Conservation (phyloP, 1,140 invertebrate species). For the Zaprionus lachaisei region DNA sequence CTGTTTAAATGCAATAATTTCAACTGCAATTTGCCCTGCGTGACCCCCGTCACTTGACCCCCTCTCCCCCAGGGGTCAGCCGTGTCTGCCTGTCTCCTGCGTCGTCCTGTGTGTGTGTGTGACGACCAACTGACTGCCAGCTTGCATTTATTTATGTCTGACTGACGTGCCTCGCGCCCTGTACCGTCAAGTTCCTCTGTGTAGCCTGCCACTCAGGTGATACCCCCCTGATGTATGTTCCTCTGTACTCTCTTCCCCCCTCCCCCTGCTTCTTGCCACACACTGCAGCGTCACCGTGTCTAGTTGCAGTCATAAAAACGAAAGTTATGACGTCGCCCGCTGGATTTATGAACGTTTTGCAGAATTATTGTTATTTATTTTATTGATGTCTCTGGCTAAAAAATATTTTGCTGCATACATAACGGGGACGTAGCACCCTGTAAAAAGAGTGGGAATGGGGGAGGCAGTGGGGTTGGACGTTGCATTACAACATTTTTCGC, state of each 20-base stretch:
- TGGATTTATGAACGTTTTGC: conserved; percentile 77
- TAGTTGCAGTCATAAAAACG: conserved; percentile 79
- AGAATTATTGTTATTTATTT: conserved; percentile 83
- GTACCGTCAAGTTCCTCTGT: neutral
- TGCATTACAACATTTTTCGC: conserved; percentile 57
- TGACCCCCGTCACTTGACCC: conserved; percentile 37
- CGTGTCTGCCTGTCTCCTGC: conserved; percentile 5
- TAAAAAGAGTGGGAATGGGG: neutral
- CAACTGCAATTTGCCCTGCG: conserved; percentile 73
- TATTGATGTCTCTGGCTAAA: conserved; percentile 77
- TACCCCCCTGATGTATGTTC: neutral
- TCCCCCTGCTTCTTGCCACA: neutral
- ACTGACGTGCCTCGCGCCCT: conserved; percentile 63
- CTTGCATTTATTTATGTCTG: conserved; percentile 82
- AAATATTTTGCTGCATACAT: conserved; percentile 79
- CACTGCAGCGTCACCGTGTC: conserved; percentile 61
- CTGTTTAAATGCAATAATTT: conserved; percentile 83
- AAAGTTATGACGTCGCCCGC: conserved; percentile 76
- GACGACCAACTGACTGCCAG: conserved; percentile 81
- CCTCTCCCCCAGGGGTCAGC: conserved; percentile 23
- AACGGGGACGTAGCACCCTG: conserved; percentile 37
- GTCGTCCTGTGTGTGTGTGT: conserved; percentile 52
- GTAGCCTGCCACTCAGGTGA: conserved; percentile 48
- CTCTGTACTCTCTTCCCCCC: neutral
- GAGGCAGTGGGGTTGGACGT: conserved; percentile 43